phyloP scores from a whole-genome alignment of 92 coral and sea anemone genomes.

The Porites lobata region DNA sequence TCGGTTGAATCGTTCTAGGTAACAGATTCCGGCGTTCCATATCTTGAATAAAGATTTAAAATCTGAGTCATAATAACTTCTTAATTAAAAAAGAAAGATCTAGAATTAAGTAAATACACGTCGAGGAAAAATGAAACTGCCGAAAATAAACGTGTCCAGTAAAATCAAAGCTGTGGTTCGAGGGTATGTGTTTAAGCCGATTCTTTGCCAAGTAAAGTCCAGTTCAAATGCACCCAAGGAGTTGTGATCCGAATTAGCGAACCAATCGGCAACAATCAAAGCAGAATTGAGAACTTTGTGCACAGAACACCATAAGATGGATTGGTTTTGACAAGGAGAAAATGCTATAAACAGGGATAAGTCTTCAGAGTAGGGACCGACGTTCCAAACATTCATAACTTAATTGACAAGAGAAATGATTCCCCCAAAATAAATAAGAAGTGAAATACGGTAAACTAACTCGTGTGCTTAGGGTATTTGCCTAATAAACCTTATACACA shows the following conservation, averaged over 20 bases:
- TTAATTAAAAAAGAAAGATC: not conserved
- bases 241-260: not conserved
- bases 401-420: not conserved
- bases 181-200: not conserved
- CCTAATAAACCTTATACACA: not conserved
- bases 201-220: not conserved
- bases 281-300: not conserved
- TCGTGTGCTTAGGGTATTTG: not conserved
- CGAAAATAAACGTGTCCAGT: not conserved
- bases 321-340: not conserved
- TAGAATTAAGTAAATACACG: not conserved
- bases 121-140: not conserved
- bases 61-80: no score
- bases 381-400: slow-evolving; percentile 4
- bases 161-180: not conserved
- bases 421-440: not conserved
- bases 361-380: not conserved
- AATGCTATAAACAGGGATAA: not conserved
- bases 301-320: not conserved
- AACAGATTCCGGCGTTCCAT: no score
- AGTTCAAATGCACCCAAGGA: slow-evolving; percentile 6
- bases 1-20: no score
- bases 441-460: not conserved
- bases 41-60: no score
- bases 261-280: slow-evolving; percentile 10